Base-by-base conservation (phyloP, 2,797 vertebrate species). In the Poecilia gillii region DNA sequence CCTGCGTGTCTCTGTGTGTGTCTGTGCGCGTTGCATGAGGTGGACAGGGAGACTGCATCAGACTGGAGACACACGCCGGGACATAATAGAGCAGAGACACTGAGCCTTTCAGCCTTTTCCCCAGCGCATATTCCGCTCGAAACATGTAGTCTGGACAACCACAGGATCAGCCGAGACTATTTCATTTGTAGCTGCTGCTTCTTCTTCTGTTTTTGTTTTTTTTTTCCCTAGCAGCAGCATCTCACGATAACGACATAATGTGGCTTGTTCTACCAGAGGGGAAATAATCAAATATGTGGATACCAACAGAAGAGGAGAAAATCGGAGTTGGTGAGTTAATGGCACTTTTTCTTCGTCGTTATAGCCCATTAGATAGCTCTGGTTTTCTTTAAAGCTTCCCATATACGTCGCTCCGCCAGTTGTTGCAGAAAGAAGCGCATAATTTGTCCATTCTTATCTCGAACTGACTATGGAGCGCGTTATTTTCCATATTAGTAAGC, bases 301-400 rank as follows among this genome's bases (percentile, higher is more conserved):
- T 96, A 89, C 97, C 97, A 72, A 98, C 97, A 55, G 97, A 98
- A 86, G 97, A 98, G 91, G 97, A 98, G 94, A 98, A 98, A 95
- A 98, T 97, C 94, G 97, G 97, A 94, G 97, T 98, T 95, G 97
- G 97, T 97, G 95, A 96, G 97, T 97, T 47, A 57, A 81, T 55
- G 53, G 13, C 76, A 70, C n/a, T 41, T 57, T 28, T 33, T 28
- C 23, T 9, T 57, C 6, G 20, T 51, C 25, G 4, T 39, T 85
- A 31, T 76, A 78, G 51, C 55, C 64, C 9, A 88, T 91, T 79
- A 73, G 59, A 46, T 25, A 70, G 74, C 16, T 78, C 79, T 87
- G 76, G 2, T 70, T 68, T 68, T 84, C 71, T 23, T 36, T 49
- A 46, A 36, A 87, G 81, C 84, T 88, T 83, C 25, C 74, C 74